Evolutionary conservation across 2,797 vertebrate genomes (phyloP).

Genomic region (Acanthurus tractus): DNA sequence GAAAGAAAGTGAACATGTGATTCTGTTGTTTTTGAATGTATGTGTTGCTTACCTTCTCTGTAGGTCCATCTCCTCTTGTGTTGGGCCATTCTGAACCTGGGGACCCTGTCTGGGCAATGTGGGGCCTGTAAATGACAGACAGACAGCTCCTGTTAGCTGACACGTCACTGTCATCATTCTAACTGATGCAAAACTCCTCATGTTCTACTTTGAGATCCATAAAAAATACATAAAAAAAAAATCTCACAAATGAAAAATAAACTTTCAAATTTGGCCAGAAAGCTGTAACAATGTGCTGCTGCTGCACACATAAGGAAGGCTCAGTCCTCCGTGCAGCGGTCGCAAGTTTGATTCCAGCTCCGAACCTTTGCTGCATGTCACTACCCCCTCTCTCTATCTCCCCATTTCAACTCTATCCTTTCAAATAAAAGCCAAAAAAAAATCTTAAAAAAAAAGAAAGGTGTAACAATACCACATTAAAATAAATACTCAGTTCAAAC

Average conservation of each 20-base stretch:
- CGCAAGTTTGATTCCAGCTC: too few relatives aligned
- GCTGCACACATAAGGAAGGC: too few relatives aligned
- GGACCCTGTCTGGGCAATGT: slow-evolving; percentile 93
- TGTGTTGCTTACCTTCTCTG: slow-evolving; percentile 91
- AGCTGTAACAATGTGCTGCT: too few relatives aligned
- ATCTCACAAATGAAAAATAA: too few relatives aligned
- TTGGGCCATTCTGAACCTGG: slow-evolving; percentile 96
- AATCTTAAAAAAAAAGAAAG: too few relatives aligned
- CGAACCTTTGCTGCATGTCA: too few relatives aligned
- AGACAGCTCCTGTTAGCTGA: slow-evolving; percentile 9
- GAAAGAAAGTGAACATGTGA: neutral
- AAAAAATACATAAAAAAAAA: neutral
- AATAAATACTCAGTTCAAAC: too few relatives aligned
- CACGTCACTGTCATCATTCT: neutral
- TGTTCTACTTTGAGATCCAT: neutral
- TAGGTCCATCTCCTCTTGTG: slow-evolving; percentile 94
- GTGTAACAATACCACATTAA: too few relatives aligned
- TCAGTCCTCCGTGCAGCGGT: too few relatives aligned
- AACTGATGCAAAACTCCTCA: neutral
- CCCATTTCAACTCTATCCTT: too few relatives aligned
- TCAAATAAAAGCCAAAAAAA: too few relatives aligned
- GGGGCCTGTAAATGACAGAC: slow-evolving; percentile 86
- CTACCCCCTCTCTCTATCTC: too few relatives aligned
- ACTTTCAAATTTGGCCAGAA: neutral
- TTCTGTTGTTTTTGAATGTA: neutral